A percentile compares a stretch with the other conserved stretches of the same genome.
These are phyloP conservation scores for Anticlea derivata DNA, from an alignment of 2,888 invertebrate species.

Conservation along the genomic window DNA sequence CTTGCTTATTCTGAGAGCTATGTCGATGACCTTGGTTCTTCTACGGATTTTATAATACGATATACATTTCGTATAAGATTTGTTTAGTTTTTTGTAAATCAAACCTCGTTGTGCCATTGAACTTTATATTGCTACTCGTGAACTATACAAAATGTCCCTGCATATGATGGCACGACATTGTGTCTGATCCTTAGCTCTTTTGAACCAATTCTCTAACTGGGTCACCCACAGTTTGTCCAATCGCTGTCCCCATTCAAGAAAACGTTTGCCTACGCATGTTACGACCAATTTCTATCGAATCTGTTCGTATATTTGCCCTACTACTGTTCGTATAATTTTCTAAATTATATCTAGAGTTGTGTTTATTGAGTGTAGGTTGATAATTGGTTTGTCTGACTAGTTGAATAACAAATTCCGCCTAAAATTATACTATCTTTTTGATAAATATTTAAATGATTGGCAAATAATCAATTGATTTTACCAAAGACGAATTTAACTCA, in stretches of 20 bases:
- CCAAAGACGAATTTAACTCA: too few relatives aligned
- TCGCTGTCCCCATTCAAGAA: slow-evolving; percentile 10
- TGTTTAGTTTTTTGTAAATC: background rate
- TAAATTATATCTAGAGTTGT: too few relatives aligned
- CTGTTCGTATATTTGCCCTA: background rate
- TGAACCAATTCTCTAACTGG: slow-evolving; percentile 8
- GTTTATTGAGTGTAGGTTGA: slow-evolving; percentile 1
- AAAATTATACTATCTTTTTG: too few relatives aligned
- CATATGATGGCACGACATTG: background rate
- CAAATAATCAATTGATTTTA: too few relatives aligned
- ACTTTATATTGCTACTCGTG: background rate
- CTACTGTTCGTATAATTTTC: background rate
- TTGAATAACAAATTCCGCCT: slow-evolving; percentile 2
- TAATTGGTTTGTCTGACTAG: slow-evolving; percentile 6
- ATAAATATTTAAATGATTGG: too few relatives aligned
- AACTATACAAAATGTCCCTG: slow-evolving; percentile 9
- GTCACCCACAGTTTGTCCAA: slow-evolving; percentile 11
- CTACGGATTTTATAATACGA: too few relatives aligned
- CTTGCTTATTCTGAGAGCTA: too few relatives aligned
- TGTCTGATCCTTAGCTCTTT: background rate
- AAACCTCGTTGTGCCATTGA: background rate
- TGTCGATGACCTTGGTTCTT: too few relatives aligned
- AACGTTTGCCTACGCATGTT: background rate
- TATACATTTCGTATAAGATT: too few relatives aligned
- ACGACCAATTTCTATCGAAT: slow-evolving; percentile 4